Evolutionary conservation across 1,140 invertebrate species (phyloP).

Genomic region (Drosophila simulans): DNA sequence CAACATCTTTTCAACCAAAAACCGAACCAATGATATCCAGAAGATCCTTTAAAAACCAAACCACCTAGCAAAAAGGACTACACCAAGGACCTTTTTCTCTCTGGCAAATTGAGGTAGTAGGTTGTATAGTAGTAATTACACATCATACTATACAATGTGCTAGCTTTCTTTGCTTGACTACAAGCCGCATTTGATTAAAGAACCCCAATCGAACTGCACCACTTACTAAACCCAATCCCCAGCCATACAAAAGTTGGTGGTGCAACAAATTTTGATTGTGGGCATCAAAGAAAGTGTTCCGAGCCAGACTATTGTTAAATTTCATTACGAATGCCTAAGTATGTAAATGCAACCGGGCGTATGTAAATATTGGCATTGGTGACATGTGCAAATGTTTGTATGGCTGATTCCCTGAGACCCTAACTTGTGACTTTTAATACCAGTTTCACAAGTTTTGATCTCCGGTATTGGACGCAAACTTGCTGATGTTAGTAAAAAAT

Average conservation of each 20-base stretch:
- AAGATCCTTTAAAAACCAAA: slow-evolving; percentile 32
- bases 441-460: slow-evolving; percentile 85
- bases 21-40: slow-evolving; percentile 13
- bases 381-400: slow-evolving; percentile 84
- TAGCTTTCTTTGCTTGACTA: slow-evolving; percentile 85
- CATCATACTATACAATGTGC: slow-evolving; percentile 84
- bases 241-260: slow-evolving; percentile 36
- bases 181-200: slow-evolving; percentile 59
- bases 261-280: slow-evolving; percentile 2
- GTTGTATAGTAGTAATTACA: slow-evolving; percentile 84
- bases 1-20: slow-evolving; percentile 28
- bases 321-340: slow-evolving; percentile 1
- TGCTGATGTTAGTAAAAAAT: slow-evolving; percentile 78
- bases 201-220: slow-evolving; percentile 11
- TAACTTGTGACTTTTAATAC: slow-evolving; percentile 85
- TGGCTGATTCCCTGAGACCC: slow-evolving; percentile 85
- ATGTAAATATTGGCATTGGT: slow-evolving; percentile 69
- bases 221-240: slow-evolving; percentile 11
- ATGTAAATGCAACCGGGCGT: slow-evolving; percentile 20
- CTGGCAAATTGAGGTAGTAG: slow-evolving; percentile 85
- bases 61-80: slow-evolving; percentile 72
- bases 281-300: slow-evolving; percentile 23
- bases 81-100: slow-evolving; percentile 82
- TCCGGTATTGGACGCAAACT: slow-evolving; percentile 85
- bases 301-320: background rate